Evolutionary conservation across 2,797 vertebrate genomes (phyloP).

Genomic region (Loris lydekkerianus): DNA sequence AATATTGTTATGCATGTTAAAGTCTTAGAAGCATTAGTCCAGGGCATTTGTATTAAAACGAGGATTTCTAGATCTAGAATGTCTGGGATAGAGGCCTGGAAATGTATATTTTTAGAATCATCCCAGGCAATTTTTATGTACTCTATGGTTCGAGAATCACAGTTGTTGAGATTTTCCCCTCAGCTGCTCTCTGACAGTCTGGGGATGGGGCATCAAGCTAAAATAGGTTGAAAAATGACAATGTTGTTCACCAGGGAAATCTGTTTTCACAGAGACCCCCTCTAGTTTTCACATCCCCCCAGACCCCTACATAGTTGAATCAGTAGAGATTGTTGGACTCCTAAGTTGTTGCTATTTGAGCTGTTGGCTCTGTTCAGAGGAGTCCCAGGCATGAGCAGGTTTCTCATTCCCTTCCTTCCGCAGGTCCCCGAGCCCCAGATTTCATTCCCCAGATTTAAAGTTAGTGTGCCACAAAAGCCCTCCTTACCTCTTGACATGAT

Average conservation of each 20-base stretch:
- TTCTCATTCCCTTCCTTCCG: background rate
- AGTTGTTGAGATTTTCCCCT: background rate
- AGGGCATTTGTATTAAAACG: background rate
- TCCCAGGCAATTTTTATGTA: background rate
- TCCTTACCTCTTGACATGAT: constrained; percentile 96
- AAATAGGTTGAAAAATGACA: background rate
- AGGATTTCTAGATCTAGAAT: constrained; percentile 1
- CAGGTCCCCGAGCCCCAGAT: background rate
- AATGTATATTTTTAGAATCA: background rate
- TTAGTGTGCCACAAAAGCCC: background rate
- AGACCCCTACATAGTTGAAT: background rate
- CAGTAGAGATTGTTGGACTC: accelerated
- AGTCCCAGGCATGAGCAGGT: background rate
- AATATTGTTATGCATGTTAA: background rate
- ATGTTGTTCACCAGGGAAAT: background rate
- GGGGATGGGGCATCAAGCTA: background rate
- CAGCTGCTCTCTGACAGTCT: background rate
- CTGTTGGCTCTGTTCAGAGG: background rate
- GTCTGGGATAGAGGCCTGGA: background rate
- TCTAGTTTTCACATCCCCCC: background rate
- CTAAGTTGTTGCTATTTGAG: background rate
- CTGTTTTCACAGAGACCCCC: background rate
- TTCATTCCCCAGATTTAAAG: background rate
- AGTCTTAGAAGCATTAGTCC: background rate
- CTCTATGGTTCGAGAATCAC: background rate